Conservation (phyloP, 2,797 vertebrate genomes). For the Scleropages formosus region DNA sequence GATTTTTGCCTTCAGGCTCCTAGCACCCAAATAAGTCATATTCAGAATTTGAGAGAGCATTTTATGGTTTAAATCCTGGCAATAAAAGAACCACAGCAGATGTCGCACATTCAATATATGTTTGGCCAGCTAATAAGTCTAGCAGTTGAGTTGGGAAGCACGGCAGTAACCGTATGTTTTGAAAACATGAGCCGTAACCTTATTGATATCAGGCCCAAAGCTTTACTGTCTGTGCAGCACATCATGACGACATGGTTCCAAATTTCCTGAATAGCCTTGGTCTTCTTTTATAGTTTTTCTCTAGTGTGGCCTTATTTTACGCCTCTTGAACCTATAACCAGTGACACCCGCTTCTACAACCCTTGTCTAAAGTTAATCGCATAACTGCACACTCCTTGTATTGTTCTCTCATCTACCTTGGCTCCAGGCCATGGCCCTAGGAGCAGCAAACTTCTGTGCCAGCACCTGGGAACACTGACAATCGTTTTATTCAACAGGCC, state of each 20-base stretch:
- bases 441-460: background rate
- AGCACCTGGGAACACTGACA: background rate
- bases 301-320: background rate
- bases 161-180: no score
- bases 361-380: background rate
- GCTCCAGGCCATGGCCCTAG: background rate
- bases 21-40: no score
- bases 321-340: background rate
- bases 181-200: slow-evolving; percentile 1
- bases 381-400: background rate
- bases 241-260: slow-evolving; percentile 3
- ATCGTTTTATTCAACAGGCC: background rate
- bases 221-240: background rate
- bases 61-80: background rate
- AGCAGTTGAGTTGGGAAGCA: no score
- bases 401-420: no score
- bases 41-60: background rate
- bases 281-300: background rate
- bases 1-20: background rate
- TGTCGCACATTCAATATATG: no score
- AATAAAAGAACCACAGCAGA: no score
- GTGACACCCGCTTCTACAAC: background rate
- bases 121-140: no score
- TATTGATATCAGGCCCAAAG: background rate
- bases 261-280: background rate